phyloP scores from a whole-genome alignment of 2,888 invertebrate species.

The Drosophila multiciliata region DNA sequence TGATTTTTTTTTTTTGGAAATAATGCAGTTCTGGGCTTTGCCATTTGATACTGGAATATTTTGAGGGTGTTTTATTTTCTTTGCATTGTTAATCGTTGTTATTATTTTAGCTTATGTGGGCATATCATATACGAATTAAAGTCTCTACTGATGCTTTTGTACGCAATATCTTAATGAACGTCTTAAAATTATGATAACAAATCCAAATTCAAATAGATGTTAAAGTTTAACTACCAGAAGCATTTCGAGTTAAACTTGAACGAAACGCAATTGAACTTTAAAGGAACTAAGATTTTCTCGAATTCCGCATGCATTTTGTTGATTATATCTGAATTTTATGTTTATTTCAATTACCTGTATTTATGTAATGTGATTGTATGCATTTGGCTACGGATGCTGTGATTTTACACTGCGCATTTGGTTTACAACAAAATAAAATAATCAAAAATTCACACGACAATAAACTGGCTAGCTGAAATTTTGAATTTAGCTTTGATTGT shows the following conservation, averaged over 20 bases:
- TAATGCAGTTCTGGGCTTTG: neutral
- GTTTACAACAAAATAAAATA: slow-evolving; percentile 22
- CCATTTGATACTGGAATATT: slow-evolving; percentile 14
- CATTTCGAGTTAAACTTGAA: neutral
- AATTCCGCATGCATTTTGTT: slow-evolving; percentile 16
- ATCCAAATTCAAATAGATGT: neutral
- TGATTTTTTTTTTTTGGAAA: neutral
- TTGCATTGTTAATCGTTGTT: slow-evolving; percentile 14
- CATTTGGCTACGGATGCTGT: slow-evolving; percentile 22
- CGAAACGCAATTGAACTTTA: neutral
- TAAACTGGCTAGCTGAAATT: slow-evolving; percentile 50
- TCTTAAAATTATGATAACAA: neutral
- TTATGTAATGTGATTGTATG: slow-evolving; percentile 42
- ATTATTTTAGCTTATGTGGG: slow-evolving; percentile 14
- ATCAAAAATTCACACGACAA: slow-evolving; percentile 52
- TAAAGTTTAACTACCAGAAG: slow-evolving; percentile 5
- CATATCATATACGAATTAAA: neutral
- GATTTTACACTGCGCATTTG: slow-evolving; percentile 42
- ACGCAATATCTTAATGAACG: slow-evolving; percentile 6
- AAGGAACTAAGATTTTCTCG: neutral
- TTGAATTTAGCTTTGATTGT: slow-evolving; percentile 44
- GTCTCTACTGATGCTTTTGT: neutral
- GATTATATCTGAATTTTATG: neutral
- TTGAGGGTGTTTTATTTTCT: neutral
- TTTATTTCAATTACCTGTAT: slow-evolving; percentile 27